These are phyloP conservation scores for Anthrax anthrax DNA, from an alignment of 2,888 invertebrate genomes.

Conservation along the genomic window DNA sequence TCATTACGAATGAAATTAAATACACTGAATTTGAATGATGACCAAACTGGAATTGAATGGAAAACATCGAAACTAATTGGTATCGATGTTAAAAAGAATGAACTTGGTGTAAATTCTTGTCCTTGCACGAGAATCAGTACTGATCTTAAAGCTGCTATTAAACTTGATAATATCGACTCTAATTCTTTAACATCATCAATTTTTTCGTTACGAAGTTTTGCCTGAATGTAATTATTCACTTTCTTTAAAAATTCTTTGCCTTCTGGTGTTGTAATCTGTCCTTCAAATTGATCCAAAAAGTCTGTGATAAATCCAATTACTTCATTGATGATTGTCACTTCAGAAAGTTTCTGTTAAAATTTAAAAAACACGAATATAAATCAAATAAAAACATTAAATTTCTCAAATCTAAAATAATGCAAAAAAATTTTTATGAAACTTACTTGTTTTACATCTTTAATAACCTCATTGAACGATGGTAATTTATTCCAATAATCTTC, in stretches of 20 bases:
- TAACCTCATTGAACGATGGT: constrained; percentile 29
- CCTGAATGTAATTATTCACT: constrained; percentile 45
- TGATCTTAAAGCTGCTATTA: constrained; percentile 44
- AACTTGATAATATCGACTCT: constrained; percentile 43
- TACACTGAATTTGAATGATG: constrained; percentile 44
- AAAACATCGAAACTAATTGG: constrained; percentile 33
- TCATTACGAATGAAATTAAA: constrained; percentile 44
- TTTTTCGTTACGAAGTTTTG: constrained; percentile 42
- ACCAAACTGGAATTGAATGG: constrained; percentile 39
- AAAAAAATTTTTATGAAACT: background rate
- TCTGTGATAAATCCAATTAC: constrained; percentile 22
- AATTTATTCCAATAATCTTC: constrained; percentile 40
- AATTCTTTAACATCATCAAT: constrained; percentile 49
- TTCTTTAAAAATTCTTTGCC: constrained; percentile 44
- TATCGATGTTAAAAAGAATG: constrained; percentile 15
- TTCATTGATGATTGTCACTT: constrained; percentile 1
- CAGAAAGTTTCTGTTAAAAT: background rate
- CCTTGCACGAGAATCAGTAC: constrained; percentile 13
- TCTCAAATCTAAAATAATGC: background rate
- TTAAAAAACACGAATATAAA: background rate
- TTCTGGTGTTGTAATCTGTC: constrained; percentile 49
- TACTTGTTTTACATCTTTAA: constrained; percentile 15
- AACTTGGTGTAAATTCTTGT: background rate
- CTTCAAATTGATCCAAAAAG: constrained; percentile 39
- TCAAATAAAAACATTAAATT: background rate